Conservation (phyloP, 35 echinoderm and acorn worm species). For the Anneissia japonica region DNA sequence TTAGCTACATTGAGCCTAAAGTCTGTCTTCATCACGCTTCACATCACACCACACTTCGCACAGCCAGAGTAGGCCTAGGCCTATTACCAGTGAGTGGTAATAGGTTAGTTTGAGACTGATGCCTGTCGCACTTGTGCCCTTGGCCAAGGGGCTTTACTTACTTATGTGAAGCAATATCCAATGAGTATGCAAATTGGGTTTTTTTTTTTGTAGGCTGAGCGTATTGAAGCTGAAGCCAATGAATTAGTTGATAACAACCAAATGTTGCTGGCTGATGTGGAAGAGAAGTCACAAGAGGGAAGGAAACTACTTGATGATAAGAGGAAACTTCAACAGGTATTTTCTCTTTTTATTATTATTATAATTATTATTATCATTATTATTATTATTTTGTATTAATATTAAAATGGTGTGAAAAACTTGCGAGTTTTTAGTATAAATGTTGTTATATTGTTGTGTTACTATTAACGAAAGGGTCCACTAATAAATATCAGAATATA, state of each 20-base stretch:
- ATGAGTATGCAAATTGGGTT: not conserved
- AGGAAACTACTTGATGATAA: constrained; percentile 50
- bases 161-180: not conserved
- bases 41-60: not conserved
- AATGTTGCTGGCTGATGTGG: constrained; percentile 57
- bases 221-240: constrained; percentile 52
- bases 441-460: no score
- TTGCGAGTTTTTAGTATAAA: no score
- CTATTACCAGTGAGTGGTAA: not conserved
- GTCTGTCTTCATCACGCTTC: not conserved
- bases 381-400: no score
- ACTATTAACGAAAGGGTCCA: no score
- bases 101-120: not conserved
- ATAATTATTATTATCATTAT: no score
- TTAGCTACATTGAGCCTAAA: constrained; percentile 13
- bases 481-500: no score
- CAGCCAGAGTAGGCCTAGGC: not conserved
- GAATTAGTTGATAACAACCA: constrained; percentile 47
- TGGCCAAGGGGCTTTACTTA: not conserved
- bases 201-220: constrained; percentile 45
- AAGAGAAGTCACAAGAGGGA: constrained; percentile 50
- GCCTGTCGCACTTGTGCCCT: not conserved
- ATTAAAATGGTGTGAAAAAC: no score
- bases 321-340: constrained; percentile 53
- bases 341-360: not conserved